Conservation (phyloP, 2,888 invertebrate genomes). For the Argyra leucocephala region DNA sequence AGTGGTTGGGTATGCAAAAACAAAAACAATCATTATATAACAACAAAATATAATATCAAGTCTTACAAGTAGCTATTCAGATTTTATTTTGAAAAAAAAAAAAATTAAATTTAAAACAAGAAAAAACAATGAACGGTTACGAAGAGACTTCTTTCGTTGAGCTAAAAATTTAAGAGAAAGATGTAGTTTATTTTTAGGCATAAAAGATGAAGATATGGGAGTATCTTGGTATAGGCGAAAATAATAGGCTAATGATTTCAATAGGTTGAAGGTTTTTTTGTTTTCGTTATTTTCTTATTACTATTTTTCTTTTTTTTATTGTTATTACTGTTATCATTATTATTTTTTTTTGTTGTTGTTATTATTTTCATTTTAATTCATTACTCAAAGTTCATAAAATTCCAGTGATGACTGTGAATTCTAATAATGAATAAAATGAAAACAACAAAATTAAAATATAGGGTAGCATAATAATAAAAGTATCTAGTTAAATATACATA, state of each 20-base stretch:
- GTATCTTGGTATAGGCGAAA: not conserved
- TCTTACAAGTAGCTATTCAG: not conserved
- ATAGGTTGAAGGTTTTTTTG: not conserved
- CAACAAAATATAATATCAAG: not conserved
- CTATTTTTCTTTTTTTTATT: not conserved
- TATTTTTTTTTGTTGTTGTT: not conserved
- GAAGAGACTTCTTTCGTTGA: too few relatives aligned
- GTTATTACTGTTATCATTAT: not conserved
- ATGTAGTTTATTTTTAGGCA: too few relatives aligned
- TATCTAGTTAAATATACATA: too few relatives aligned
- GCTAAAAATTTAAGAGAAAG: not conserved
- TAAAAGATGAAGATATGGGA: too few relatives aligned
- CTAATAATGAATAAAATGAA: not conserved
- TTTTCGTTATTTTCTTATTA: not conserved
- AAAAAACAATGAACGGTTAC: not conserved
- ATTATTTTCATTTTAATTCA: not conserved
- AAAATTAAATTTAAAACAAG: not conserved
- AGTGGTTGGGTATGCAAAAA: not conserved
- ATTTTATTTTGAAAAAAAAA: too few relatives aligned
- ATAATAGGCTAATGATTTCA: slow-evolving; percentile 3
- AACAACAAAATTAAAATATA: not conserved
- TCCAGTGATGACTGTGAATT: slow-evolving; percentile 1
- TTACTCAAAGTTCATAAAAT: not conserved
- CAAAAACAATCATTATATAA: not conserved
- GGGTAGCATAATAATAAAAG: not conserved